These are phyloP conservation scores for Malthinus seriepunctatus DNA, from an alignment of 2,888 invertebrate genomes.

Conservation along the genomic window DNA sequence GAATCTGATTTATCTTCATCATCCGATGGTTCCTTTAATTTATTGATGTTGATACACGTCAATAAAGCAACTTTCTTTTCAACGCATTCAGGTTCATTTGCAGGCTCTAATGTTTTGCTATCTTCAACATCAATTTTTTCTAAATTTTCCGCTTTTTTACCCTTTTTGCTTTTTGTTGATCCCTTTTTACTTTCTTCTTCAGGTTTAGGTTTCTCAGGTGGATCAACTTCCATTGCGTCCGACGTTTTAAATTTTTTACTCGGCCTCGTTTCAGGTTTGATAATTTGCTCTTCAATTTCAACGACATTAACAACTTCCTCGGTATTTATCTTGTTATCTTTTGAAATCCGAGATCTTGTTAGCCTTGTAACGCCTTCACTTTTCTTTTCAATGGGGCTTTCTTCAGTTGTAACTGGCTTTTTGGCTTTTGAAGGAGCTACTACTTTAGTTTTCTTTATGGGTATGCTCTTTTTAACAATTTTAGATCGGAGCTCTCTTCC, in stretches of 20 bases:
- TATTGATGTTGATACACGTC: constrained; percentile 34
- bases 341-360: background rate
- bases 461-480: too few species aligned
- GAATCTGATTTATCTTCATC: background rate
- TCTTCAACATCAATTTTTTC: constrained; percentile 12
- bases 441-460: too few species aligned
- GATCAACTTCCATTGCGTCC: background rate
- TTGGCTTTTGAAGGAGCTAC: background rate
- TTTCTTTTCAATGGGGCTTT: constrained; percentile 2
- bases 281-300: background rate
- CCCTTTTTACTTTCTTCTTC: background rate
- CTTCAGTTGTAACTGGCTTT: background rate
- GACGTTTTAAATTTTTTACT: constrained; percentile 6
- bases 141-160: constrained; percentile 8
- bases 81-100: constrained; percentile 25
- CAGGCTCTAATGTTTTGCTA: constrained; percentile 9
- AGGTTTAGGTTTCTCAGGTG: background rate
- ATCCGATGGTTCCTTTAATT: constrained; percentile 28
- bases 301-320: background rate
- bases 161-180: background rate
- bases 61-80: constrained; percentile 33
- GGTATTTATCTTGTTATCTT: background rate
- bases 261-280: background rate
- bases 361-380: background rate
- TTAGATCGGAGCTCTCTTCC: background rate